Base-by-base conservation (phyloP, 2,888 invertebrate species). In the Apantesis nais region DNA sequence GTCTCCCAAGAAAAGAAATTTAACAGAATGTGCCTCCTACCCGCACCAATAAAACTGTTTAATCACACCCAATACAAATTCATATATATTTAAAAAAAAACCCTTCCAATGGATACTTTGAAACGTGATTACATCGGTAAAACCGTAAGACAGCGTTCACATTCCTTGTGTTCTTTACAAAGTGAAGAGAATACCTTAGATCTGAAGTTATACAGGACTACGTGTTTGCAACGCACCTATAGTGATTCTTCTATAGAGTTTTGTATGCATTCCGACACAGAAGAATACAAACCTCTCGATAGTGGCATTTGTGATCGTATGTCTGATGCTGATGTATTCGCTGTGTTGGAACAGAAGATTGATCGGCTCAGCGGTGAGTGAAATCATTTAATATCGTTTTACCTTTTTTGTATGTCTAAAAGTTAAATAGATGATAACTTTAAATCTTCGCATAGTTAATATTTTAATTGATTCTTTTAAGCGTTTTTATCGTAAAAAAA, bases 351-450 rank as follows among this genome's bases (percentile, higher is more conserved):
- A 66, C 80, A 83, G 70, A 93, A 93, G 78, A 88, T 93, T 44
- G 92, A 92, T 74, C 84, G 83, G 11, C 74, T 93, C 37, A 89
- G 78, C 61, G 89, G 93, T 93, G 62, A 85, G 88, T 80, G 69
- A 16, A 58, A 58, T 29, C 4, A 0, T 29, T 8, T n/a, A n/a
- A n/a, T n/a, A 58, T 58, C 16, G 29, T 58, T 16, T 29, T 29
- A 58, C 16, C 4, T 58, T 25, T 52, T 29, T 14, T 7, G 16
- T 5, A 2, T 29, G 14, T 7, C n/a, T 52, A 19, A 22, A 22
- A 22, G 22, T 48, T n/a, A n/a, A n/a, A n/a, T n/a, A n/a, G n/a
- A n/a, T n/a, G n/a, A n/a, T n/a, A n/a, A n/a, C n/a, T n/a, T n/a
- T n/a, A n/a, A n/a, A n/a, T n/a, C n/a, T n/a, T n/a, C n/a, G n/a